Conservation (phyloP, 2,113 vertebrate genomes). For the Zeus faber region DNA sequence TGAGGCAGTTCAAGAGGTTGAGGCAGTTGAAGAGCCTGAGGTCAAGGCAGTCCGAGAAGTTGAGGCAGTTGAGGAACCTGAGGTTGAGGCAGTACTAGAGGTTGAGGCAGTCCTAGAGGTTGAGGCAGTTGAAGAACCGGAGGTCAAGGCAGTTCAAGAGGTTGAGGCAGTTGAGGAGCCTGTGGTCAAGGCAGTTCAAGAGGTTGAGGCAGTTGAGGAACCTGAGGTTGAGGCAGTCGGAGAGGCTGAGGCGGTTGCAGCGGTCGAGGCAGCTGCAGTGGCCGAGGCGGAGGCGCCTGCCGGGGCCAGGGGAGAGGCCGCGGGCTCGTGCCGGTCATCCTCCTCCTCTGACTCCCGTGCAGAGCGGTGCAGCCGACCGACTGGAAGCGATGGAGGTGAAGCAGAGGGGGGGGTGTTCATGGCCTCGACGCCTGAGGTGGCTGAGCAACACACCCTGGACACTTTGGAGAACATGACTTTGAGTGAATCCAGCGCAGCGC, state of each 20-base stretch:
- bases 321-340: slow-evolving; percentile 51
- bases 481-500: slow-evolving; percentile 37
- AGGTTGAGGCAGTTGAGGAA: slow-evolving; percentile 1
- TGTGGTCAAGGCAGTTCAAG: neutral
- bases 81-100: too few species aligned
- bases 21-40: too few species aligned
- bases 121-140: neutral
- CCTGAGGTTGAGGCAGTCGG: neutral
- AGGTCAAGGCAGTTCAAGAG: neutral
- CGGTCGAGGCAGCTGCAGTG: neutral
- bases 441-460: slow-evolving; percentile 54
- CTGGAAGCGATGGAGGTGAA: slow-evolving; percentile 27
- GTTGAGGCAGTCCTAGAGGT: slow-evolving; percentile 16
- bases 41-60: neutral
- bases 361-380: too few species aligned
- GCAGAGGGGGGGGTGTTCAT: slow-evolving; percentile 43
- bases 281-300: neutral
- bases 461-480: slow-evolving; percentile 34
- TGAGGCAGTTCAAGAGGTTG: too few species aligned
- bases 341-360: slow-evolving; percentile 48
- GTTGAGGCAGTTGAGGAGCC: neutral
- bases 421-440: slow-evolving; percentile 37
- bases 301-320: too few species aligned
- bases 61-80: neutral
- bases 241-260: neutral